Evolutionary conservation across 2,888 invertebrate species (phyloP), one percentile per base, ranked within the genome.

Genomic region (Aphidoletes aphidimyza): DNA sequence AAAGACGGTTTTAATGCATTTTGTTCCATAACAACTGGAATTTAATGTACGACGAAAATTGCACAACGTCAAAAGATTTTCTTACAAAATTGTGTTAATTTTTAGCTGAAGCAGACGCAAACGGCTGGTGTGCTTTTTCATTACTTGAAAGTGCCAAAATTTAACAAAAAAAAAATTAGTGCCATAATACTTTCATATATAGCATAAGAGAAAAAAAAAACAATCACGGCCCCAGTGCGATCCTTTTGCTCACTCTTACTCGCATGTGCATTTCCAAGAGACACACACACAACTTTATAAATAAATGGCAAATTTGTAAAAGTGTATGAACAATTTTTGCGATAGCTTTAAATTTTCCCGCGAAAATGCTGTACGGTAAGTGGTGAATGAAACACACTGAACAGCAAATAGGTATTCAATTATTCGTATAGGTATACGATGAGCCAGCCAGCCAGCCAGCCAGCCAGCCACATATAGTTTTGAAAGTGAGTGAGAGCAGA

Each of bases 41-140:
- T 69, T 69, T 9, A 69, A 69, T 69, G 34, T 69, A n/a, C 69
- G 69, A 30, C 69, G n/a, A 69, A 69, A 69, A 69, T 69, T 69
- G 69, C 69, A 69, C 34, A 34, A 69, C 30, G 30, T 69, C 69
- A 30, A 69, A 69, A n/a, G 14, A 69, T n/a, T 22, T 69, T 69
- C 14, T 30, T 14, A 2, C 30, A 3, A 69, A 69, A 69, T 69
- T 69, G 69, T 34, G 69, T 69, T 69, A 69, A 69, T 69, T 69
- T 69, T 30, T 8, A 14, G 47, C 11, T 5, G 47, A 47, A 47
- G 3, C 9, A 47, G 47, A 47, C 6, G 19, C 19, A 19, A 47
- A 19, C 47, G 17, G n/a, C n/a, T n/a, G n/a, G n/a, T n/a, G n/a
- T n/a, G n/a, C n/a, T n/a, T n/a, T n/a, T n/a, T n/a, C 42, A 6